Base-by-base conservation (phyloP, 2,797 vertebrate species). In the Peromyscus melanophrys region DNA sequence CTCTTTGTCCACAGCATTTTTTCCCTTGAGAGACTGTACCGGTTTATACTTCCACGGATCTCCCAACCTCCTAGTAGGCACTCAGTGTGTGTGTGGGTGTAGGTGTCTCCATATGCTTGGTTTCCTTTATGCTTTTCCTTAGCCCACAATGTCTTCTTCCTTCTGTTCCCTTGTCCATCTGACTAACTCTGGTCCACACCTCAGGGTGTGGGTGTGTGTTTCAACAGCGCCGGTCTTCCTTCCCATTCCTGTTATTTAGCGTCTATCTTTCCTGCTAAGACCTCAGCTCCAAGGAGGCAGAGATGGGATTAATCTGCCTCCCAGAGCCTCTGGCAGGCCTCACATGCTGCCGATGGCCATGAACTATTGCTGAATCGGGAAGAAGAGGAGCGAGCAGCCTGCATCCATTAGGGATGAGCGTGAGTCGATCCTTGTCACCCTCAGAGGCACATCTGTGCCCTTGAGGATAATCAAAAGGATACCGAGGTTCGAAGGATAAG, bases 221-320 rank as follows among this genome's bases (percentile, higher is more conserved):
- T 34, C 7, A 0, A 17, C 4, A 6, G 7, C 1, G 2, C 9
- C 69, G 27, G 3, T 4, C 27, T 23, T 31, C 69, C 65, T 55
- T 29, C 10, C 69, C 8, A 7, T 21, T 6, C 0, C 0, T 0
- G 14, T 13, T 29, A 25, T 7, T 40, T 31, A 67, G 27, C 12
- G 11, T 49, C 40, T 46, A 0, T 27, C 49, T 69, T 95, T 46
- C 88, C 31, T 25, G 4, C 34, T 29, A 52, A 69, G 40, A 80
- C 77, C 55, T 37, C 12, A 8, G 49, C 31, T 69, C 14, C 88
- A 43, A 65, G 43, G 81, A 49, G 88, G 52, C n/a, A 67, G n/a
- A 73, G 67, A 2, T 1, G 8, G 16, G 31, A 5, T 63, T 46
- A 29, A 55, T 29, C 40, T 49, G 25, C 17, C 65, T 55, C 8